Base-by-base conservation (phyloP, 1,140 invertebrate genomes). In the Vanessa tameamea region DNA sequence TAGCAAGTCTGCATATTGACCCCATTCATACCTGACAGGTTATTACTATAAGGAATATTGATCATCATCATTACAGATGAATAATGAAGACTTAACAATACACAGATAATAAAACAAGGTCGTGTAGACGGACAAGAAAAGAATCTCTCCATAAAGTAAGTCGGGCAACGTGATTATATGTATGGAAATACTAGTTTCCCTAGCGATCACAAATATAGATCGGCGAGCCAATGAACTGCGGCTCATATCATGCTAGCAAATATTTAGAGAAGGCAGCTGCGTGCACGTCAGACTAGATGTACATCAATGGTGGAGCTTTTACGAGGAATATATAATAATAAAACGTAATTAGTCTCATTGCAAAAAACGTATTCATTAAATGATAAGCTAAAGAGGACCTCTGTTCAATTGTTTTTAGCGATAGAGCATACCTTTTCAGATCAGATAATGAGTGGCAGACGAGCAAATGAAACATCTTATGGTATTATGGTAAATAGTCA, bases 211-310 rank as follows among this genome's bases (percentile, higher is more conserved):
- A 86, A 86, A 87, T 83, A 86, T 87, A 87, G 83, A 87, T 76
- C 74, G 73, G 64, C 68, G 76, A 77, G 83, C 82, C 84, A 86
- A 84, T 86, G 87, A 89, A 87, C 86, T 86, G 79, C 78, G 79
- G 23, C 55, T 59, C 78, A 82, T 81, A 80, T 78, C 78, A 78
- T 80, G 71, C 74, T 82, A 69, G 77, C 83, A 83, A 87, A 88
- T 89, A 86, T 89, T 88, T 87, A 80, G 80, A 73, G 72, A 78
- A 73, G 69, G 61, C 81, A 82, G 78, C 83, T 82, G 72, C 51
- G 43, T 69, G 43, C 26, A 53, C 76, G 73, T 63, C 68, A 72
- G 73, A 66, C 74, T 73, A 72, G 72, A 70, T 76, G 72, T 79
- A 75, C 69, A 73, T 77, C 70, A 77, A 73, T 78, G 76, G 75